Conservation (phyloP, 2,113 vertebrate genomes). For the Formicarius rufipectus region DNA sequence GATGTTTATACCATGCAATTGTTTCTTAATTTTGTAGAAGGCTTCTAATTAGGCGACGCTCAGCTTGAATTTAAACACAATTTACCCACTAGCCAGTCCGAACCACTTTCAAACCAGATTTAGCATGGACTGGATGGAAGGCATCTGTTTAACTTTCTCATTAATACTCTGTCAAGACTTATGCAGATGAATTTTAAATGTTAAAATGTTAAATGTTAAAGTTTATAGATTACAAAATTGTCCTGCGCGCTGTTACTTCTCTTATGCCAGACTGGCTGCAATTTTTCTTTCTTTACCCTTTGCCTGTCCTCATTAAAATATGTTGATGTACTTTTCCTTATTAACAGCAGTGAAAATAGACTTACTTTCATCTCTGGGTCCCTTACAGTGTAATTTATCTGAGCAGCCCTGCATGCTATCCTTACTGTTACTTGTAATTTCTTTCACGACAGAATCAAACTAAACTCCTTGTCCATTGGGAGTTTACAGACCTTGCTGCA, state of each 20-base stretch:
- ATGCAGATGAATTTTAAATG: not conserved
- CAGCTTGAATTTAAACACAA: not conserved
- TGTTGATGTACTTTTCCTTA: not conserved
- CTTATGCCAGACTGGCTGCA: not conserved
- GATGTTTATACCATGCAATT: not conserved
- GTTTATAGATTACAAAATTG: not conserved
- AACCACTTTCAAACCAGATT: not conserved
- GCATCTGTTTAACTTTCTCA: not conserved
- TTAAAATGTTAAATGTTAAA: not conserved
- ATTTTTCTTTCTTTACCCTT: not conserved
- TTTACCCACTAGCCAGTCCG: not conserved
- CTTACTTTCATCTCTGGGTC: not conserved
- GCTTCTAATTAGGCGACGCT: not conserved
- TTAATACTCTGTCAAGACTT: not conserved
- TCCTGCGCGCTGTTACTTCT: not conserved
- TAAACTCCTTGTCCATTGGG: not conserved
- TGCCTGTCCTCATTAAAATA: not conserved
- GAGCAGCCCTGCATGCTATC: not conserved
- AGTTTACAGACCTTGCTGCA: not conserved
- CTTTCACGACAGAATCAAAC: not conserved
- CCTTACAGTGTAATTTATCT: not conserved
- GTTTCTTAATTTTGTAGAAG: not conserved
- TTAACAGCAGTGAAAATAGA: not conserved
- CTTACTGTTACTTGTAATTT: not conserved
- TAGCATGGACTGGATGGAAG: not conserved